A percentile compares a stretch with the other conserved stretches of the same genome.
Conservation (phyloP, 2,797 vertebrate species). For the Microtus agrestis region DNA sequence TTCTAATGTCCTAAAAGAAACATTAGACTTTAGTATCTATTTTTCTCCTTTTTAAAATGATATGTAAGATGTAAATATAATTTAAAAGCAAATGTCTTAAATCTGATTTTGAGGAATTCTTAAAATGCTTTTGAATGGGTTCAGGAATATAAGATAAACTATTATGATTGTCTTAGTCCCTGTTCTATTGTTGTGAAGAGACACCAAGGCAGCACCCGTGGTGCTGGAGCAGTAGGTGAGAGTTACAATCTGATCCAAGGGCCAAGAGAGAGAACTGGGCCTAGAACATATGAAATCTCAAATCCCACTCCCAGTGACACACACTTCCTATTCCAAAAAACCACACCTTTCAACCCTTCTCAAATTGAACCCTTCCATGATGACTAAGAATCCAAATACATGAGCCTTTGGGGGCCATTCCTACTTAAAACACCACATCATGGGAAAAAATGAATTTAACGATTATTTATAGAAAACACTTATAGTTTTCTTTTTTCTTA, state of each 20-base stretch:
- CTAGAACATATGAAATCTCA: not conserved
- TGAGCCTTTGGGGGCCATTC: not conserved
- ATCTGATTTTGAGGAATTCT: not conserved
- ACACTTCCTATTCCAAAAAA: not conserved
- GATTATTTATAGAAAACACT: not conserved
- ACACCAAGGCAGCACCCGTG: not conserved
- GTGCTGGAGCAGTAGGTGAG: not conserved
- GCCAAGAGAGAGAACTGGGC: not conserved
- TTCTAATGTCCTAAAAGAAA: not conserved
- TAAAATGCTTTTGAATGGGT: not conserved
- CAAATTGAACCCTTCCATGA: not conserved
- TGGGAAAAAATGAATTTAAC: not conserved
- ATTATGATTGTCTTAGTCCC: not conserved
- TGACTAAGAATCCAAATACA: not conserved
- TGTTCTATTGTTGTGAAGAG: not conserved
- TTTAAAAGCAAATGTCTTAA: not conserved
- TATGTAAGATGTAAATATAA: not conserved
- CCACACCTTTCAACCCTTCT: not conserved
- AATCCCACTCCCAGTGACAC: not conserved
- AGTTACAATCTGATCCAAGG: not conserved
- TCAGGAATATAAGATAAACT: not conserved
- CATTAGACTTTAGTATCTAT: not conserved
- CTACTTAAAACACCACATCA: not conserved
- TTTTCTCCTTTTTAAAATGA: not conserved
- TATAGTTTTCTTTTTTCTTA: not conserved